A percentile compares a stretch with the other conserved stretches of the same genome.
These are phyloP conservation scores for Caenorhabditis drosophilae DNA, from an alignment of 2,888 invertebrate species.

Conservation along the genomic window DNA sequence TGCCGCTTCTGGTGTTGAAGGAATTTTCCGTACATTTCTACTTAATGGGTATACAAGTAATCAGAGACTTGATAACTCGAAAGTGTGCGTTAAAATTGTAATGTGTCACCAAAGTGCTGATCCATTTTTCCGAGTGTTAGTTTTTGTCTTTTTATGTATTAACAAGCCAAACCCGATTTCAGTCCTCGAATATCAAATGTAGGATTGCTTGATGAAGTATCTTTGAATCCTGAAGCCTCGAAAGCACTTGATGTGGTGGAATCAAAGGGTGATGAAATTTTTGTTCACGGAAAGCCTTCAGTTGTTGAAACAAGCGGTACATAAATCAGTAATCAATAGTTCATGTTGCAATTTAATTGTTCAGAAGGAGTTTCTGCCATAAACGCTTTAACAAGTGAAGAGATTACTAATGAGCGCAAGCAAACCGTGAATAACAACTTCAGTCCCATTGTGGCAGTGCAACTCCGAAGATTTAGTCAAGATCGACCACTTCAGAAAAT, in stretches of 20 bases:
- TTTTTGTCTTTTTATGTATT: constrained; percentile 57
- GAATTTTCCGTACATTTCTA: constrained; percentile 82
- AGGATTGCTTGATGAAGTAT: constrained; percentile 20
- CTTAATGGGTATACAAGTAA: constrained; percentile 90
- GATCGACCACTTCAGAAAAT: constrained; percentile 50
- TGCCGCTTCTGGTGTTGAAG: constrained; percentile 84
- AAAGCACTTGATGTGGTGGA: constrained; percentile 19
- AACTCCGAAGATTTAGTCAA: constrained; percentile 46
- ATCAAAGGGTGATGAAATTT: constrained; percentile 24
- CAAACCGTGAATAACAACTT: background rate
- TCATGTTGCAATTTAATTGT: background rate
- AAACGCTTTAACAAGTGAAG: constrained; percentile 20
- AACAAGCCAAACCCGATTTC: constrained; percentile 1
- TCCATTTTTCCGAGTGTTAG: constrained; percentile 96
- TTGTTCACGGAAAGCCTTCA: constrained; percentile 13
- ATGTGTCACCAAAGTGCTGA: constrained; percentile 95
- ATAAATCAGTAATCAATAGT: background rate
- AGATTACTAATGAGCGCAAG: constrained; percentile 2
- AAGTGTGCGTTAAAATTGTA: constrained; percentile 85
- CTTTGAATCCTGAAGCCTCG: constrained; percentile 36
- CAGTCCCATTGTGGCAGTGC: no score
- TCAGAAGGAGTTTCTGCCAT: constrained; percentile 28
- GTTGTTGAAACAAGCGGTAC: constrained; percentile 11
- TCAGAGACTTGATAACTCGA: constrained; percentile 93
- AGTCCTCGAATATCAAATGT: constrained; percentile 28